Evolutionary conservation across 1,140 invertebrate genomes (phyloP).

Genomic region (Whitmania pigra): DNA sequence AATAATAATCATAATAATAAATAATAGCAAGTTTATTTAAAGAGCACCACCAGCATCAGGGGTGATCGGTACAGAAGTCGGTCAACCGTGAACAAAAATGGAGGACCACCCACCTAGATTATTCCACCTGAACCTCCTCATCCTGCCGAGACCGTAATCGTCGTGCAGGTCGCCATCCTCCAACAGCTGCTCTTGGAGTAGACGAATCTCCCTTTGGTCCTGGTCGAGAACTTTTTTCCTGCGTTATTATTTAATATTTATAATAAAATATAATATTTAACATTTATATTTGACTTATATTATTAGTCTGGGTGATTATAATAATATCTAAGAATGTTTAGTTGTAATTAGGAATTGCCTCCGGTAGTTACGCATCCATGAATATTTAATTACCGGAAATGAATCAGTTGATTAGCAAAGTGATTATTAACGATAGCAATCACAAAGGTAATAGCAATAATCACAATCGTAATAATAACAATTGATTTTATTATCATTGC

Average conservation of each 20-base stretch:
- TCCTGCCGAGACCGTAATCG: neutral
- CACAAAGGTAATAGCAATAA: neutral
- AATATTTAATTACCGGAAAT: no score
- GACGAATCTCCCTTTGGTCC: slow-evolving; percentile 1
- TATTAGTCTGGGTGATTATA: no score
- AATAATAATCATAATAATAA: no score
- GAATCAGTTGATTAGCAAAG: neutral
- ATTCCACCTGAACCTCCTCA: slow-evolving; percentile 3
- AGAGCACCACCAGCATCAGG: no score
- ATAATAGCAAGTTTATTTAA: no score
- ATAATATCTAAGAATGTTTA: no score
- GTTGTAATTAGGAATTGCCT: no score
- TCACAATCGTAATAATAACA: neutral
- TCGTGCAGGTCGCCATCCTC: slow-evolving; percentile 8
- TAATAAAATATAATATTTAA: no score
- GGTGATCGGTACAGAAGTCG: no score
- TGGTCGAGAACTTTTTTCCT: neutral
- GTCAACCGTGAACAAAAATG: neutral
- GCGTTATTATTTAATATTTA: neutral
- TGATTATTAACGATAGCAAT: neutral
- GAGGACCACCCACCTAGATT: neutral
- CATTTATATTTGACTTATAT: no score
- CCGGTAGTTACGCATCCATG: no score
- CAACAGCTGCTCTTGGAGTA: neutral
- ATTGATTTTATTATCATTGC: neutral